Evolutionary conservation across 2,888 invertebrate genomes (phyloP), one percentile per base, ranked within the genome.

Genomic region (Cephus spinipes): DNA sequence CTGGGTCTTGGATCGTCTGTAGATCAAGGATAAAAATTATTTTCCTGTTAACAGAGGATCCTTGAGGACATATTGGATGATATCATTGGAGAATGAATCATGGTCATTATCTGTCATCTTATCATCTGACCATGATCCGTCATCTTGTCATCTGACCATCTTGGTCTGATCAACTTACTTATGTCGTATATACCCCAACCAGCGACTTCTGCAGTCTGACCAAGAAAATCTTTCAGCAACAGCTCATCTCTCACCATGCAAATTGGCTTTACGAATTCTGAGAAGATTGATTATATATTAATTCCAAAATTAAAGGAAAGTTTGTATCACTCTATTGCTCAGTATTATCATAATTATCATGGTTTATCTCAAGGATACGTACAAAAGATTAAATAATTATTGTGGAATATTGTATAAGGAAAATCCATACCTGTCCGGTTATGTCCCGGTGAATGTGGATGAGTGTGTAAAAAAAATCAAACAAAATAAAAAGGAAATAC

Each of bases 171-270:
- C 55, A 33, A 77, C 87, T 85, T 85, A 91, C 91, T 83, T 76
- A 88, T 85, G 55, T 89, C 86, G 75, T 93, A 93, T 0, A 94
- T 93, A 1, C 93, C 93, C 93, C 93, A 93, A 23, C 93, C 93
- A 1, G 94, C 94, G 0, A 94, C 94, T 69, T 92, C 93, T 31
- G 93, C 92, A 9, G 83, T 83, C 68, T 93, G 92, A 0, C 92
- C 93, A 0, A 92, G 34, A 12, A 86, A 88, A 12, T 92, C 81
- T 69, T 90, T 88, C 0, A 74, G 82, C 69, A 93, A 80, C 55
- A 93, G 89, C 12, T 92, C 88, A 1, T 89, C 91, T 12, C 89
- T 90, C 12, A 94, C 93, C 75, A 95, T 87, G 83, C 95, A 95
- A 78, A 95, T 93, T 12, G 95, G 94, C 33, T 88, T 85, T 2